phyloP scores from a whole-genome alignment of 2,113 vertebrate species.

The Mastomys coucha region DNA sequence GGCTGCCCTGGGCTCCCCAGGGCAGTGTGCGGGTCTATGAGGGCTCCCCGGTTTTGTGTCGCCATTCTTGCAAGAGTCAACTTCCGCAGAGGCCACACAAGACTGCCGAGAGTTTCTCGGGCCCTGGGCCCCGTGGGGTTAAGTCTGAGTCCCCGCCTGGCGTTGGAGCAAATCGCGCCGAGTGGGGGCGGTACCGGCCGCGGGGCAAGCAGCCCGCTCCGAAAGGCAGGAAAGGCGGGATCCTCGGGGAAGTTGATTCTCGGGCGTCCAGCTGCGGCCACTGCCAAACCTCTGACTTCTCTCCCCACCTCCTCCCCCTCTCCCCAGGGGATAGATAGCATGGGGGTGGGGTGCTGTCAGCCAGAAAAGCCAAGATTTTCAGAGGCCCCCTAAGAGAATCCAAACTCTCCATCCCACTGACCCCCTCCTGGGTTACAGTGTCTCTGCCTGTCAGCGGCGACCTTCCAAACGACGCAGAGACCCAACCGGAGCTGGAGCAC shows the following conservation, averaged over 20 bases:
- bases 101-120: not conserved
- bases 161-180: not conserved
- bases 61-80: not conserved
- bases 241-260: slow-evolving; percentile 63
- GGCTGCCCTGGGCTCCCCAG: not conserved
- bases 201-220: not conserved
- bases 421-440: not conserved
- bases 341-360: slow-evolving; percentile 60
- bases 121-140: slow-evolving; percentile 61
- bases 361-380: slow-evolving; percentile 16
- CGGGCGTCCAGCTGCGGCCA: slow-evolving; percentile 25
- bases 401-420: slow-evolving; percentile 37
- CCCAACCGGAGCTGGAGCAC: not conserved
- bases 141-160: slow-evolving; percentile 63
- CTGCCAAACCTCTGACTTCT: slow-evolving; percentile 46
- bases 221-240: slow-evolving; percentile 53
- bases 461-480: not conserved
- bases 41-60: not conserved
- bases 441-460: not conserved
- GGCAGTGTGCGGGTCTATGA: not conserved
- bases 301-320: not conserved
- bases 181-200: slow-evolving; percentile 38
- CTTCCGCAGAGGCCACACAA: not conserved
- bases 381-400: not conserved
- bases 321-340: not conserved